Evolutionary conservation across 2,113 vertebrate species (phyloP), one percentile per base, ranked within the genome.

Genomic region (Neomonachus schauinslandi): DNA sequence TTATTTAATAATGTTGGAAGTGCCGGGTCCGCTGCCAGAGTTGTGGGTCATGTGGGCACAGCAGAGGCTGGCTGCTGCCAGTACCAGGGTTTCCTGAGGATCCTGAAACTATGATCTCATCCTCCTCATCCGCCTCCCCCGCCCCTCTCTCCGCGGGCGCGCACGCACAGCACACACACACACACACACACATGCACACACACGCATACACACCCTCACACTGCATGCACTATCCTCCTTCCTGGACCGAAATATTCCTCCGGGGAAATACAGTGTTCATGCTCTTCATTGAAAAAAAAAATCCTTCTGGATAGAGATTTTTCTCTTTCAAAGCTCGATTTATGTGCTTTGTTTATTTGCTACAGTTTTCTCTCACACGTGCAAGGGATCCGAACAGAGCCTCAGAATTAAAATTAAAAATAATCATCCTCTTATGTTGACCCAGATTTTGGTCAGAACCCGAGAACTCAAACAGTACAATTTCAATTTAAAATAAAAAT

Each of bases 1-100:
- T 97, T 96, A 98, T 98, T 98, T 98, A 97, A 96, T 98, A 93
- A 97, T 97, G 97, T 98, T 98, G 91, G 96, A 98, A 98, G 98
- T 98, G 98, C 97, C 97, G 90, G 97, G 98, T 97, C 96, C 97
- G 94, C 98, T 97, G 98, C 98, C 98, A 97, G 97, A 98, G 97
- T 98, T 98, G 98, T 87, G 98, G 98, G 96, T 98, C 97, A 98
- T 97, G 97, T 98, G 97, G 97, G 98, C 97, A 97, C 98, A 97
- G 98, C 96, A 97, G 96, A 97, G 97, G 96, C 97, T 97, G 97
- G 98, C 98, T 96, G 98, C 98, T 98, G 98, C 98, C 97, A 96
- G 98, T 97, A 95, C 97, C 97, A 97, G 98, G 98, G 98, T 97
- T 98, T 98, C 98, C 98, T 98, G 97, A 98, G 97, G 98, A 98